Base-by-base conservation (phyloP, 1,140 invertebrate genomes). In the Hetaerina americana region DNA sequence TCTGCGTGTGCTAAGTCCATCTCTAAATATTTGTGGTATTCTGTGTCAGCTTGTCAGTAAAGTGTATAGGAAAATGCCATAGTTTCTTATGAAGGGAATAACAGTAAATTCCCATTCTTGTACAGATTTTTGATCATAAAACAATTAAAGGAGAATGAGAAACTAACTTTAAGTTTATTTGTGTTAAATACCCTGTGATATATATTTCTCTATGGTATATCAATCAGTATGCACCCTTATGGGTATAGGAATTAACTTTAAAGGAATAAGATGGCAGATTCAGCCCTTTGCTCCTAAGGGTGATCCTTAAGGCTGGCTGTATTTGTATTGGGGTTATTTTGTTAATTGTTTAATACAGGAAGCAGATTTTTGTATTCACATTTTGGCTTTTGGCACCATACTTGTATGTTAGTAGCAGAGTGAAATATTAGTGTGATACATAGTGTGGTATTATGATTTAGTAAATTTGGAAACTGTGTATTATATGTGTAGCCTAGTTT, bases 131-230 rank as follows among this genome's bases (percentile, higher is more conserved):
- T 57, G 40, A 57, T 57, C 40, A 57, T 57, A 57, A 57, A 57
- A 57, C 40, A 57, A 57, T 57, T 57, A 57, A 57, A 57, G 40
- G 40, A 57, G 40, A 57, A 57, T 57, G 40, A 57, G 40, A 57
- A 57, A 57, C 40, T 57, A 57, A 57, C 40, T n/a, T 57, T 57
- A 57, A 57, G 40, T 57, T 57, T 57, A 57, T 57, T 57, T 57
- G 40, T 57, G 40, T 57, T 57, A 57, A 57, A 57, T 57, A 57
- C 40, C 40, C 40, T 57, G 40, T 57, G 40, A 57, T 57, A 57
- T 57, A 57, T 57, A 57, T 57, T 57, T 57, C 40, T 57, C 40
- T 57, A 57, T 57, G 40, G 40, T 57, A 57, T 57, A 57, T 57
- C 40, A 57, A 57, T 57, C 40, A 57, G 40, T 57, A 57, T 57